Evolutionary conservation across 2,888 invertebrate species (phyloP), one percentile per base, ranked within the genome.

Genomic region (Amphipyra berbera): DNA sequence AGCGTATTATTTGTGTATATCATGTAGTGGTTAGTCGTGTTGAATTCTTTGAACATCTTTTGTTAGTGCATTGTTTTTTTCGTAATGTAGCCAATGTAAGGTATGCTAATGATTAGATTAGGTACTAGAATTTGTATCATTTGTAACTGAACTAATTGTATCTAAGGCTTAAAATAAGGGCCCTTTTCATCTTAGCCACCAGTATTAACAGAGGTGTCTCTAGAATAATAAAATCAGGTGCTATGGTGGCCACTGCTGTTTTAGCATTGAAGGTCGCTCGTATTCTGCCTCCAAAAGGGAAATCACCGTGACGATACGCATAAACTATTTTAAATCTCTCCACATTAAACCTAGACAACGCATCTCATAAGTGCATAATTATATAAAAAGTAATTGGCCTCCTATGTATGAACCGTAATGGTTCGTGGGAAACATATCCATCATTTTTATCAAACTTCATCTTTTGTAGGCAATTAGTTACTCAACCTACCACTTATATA

Each of bases 391-490:
- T 62, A 63, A 69, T 65, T 67, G 59, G 64, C 49, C 66, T 61
- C 33, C 61, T 61, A 62, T 61, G 44, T 66, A 49, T 48, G 42
- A 47, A 60, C 54, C 30, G 53, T 70, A 66, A 71, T 73, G 45
- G 35, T 57, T 53, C 77, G 76, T 76, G 76, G 69, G 76, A 76
- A 76, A 50, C 54, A 41, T 63, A 66, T 77, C 57, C 56, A 77
- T 57, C 61, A 62, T 61, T 61, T 69, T 77, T 73, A 73, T 73
- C 73, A 64, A 68, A 60, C 68, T 73, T 47, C 77, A 75, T 75
- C 77, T 68, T 68, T 55, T 58, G 64, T 76, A 57, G 64, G 64
- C 76, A 73, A 75, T 76, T 74, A 76, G 58, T 65, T 76, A 53
- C 41, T 27, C 71, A 66, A 70, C 61, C 59, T 66, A 58, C 75